These are phyloP conservation scores for Staurois parvus DNA, from an alignment of 2,797 vertebrate genomes.

Conservation along the genomic window DNA sequence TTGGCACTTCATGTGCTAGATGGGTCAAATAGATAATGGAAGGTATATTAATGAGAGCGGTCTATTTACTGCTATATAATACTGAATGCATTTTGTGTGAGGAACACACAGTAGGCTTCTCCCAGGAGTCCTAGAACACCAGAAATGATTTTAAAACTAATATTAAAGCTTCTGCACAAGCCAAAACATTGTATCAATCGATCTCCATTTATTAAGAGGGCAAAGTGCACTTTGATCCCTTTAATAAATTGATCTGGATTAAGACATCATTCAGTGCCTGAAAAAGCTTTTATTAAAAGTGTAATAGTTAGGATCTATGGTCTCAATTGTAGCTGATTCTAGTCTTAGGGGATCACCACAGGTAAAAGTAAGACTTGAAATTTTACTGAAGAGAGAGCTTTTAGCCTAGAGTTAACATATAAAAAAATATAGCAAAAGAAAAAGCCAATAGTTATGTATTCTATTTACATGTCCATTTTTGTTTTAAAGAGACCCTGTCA, in stretches of 20 bases:
- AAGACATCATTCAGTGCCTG: not conserved
- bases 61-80: conserved; percentile 12
- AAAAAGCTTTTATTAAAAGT: conserved; percentile 27
- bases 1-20: conserved; percentile 4
- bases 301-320: not conserved
- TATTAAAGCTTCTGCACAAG: conserved; percentile 23
- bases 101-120: not conserved
- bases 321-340: not conserved
- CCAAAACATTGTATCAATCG: conserved; percentile 22
- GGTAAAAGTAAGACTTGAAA: not conserved
- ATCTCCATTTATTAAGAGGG: conserved; percentile 26
- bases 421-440: no score
- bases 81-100: not conserved
- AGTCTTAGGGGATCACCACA: not conserved
- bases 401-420: no score
- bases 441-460: no score
- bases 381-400: not conserved
- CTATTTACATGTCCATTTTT: no score
- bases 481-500: no score
- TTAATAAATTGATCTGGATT: conserved; percentile 34
- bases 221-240: conserved; percentile 16
- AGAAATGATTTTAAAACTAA: conserved; percentile 6
- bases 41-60: conserved; percentile 28
- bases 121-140: conserved; percentile 18
- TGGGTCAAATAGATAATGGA: conserved; percentile 32